phyloP scores from a whole-genome alignment of 2,888 invertebrate genomes.

The Lissonota sp. region DNA sequence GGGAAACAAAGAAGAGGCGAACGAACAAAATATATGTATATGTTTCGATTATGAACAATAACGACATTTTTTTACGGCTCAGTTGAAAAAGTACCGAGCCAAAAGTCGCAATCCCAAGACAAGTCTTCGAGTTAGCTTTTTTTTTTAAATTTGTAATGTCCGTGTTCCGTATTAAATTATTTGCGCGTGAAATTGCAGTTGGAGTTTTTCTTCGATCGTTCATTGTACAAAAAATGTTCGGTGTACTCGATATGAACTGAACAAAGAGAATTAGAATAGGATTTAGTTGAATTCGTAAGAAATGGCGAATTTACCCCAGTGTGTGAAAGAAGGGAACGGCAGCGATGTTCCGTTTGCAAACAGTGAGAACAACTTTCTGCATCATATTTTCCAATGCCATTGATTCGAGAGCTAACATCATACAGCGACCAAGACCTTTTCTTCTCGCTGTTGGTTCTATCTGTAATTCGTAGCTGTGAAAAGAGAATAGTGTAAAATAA shows the following conservation, averaged over 20 bases:
- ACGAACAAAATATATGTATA: too few species aligned
- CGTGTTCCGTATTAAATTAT: background rate
- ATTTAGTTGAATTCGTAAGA: slow-evolving; percentile 27
- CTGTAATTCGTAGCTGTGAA: slow-evolving; percentile 93
- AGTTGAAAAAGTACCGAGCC: too few species aligned
- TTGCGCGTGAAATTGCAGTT: background rate
- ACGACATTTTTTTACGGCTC: too few species aligned
- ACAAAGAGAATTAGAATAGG: slow-evolving; percentile 17
- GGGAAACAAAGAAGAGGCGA: background rate
- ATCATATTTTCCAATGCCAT: slow-evolving; percentile 90
- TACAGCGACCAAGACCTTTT: slow-evolving; percentile 93
- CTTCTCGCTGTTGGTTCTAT: slow-evolving; percentile 89
- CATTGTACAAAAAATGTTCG: background rate
- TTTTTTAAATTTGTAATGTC: background rate
- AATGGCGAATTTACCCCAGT: slow-evolving; percentile 86
- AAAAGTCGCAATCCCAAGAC: background rate
- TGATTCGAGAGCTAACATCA: slow-evolving; percentile 91
- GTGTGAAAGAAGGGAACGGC: slow-evolving; percentile 91
- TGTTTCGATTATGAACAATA: too few species aligned
- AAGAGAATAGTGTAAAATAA: slow-evolving; percentile 33
- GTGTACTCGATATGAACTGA: slow-evolving; percentile 21
- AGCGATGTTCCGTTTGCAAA: slow-evolving; percentile 90
- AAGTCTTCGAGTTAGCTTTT: background rate
- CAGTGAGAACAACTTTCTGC: slow-evolving; percentile 93
- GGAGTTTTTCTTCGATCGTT: background rate